phyloP scores from a whole-genome alignment of 2,113 vertebrate species.

The Microtus oregoni region DNA sequence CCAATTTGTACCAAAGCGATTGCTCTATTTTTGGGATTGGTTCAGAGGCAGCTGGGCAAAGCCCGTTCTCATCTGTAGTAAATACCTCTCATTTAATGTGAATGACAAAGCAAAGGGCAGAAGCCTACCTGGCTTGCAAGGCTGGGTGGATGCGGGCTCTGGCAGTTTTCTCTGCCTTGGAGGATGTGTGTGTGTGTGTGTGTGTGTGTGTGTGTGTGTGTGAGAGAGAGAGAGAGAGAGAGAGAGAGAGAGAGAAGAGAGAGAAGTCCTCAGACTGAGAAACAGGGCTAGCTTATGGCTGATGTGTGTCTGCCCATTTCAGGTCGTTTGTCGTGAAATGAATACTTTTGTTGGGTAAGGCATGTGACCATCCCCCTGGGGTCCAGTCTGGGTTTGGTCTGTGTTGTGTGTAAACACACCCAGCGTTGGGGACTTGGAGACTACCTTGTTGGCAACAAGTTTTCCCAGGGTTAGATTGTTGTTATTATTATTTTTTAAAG shows the following conservation, averaged over 20 bases:
- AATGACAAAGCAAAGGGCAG: constrained; percentile 60
- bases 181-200: not conserved
- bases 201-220: no score
- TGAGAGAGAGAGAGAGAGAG: no score
- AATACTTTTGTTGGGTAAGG: not conserved
- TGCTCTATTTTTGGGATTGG: constrained; percentile 78
- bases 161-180: not conserved
- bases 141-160: not conserved
- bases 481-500: not conserved
- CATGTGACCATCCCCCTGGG: not conserved
- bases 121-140: not conserved
- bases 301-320: not conserved
- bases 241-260: no score
- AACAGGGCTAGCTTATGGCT: not conserved
- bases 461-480: constrained; percentile 67
- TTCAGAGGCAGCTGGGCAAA: constrained; percentile 75
- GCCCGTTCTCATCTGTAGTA: constrained; percentile 79
- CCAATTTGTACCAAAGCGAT: constrained; percentile 77
- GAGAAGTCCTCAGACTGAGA: not conserved
- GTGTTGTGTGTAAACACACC: not conserved
- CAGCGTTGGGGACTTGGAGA: constrained; percentile 59
- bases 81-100: constrained; percentile 69
- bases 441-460: constrained; percentile 58
- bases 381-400: not conserved
- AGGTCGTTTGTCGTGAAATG: not conserved